Evolutionary conservation across 2,888 invertebrate species (phyloP).

Genomic region (Drosophila anceps): DNA sequence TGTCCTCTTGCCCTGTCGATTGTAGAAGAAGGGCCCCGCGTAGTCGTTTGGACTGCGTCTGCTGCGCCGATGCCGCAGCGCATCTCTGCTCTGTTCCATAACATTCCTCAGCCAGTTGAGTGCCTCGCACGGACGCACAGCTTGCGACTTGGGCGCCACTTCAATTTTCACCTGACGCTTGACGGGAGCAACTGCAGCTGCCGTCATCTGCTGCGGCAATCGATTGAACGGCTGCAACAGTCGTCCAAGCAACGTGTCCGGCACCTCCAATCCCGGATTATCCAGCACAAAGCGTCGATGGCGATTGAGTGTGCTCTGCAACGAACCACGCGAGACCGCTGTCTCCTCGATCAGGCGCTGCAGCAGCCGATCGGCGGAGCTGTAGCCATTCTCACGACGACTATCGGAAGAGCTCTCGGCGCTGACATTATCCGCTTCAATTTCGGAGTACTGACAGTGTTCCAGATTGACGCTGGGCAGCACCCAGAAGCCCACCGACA

Average conservation of each 20-base stretch:
- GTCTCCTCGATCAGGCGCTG: slow-evolving; percentile 83
- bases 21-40: slow-evolving; percentile 72
- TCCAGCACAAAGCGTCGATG: slow-evolving; percentile 76
- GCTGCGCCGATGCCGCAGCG: slow-evolving; percentile 53
- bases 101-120: slow-evolving; percentile 76
- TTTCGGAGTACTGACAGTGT: slow-evolving; percentile 86
- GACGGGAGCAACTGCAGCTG: slow-evolving; percentile 4
- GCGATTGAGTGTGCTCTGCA: slow-evolving; percentile 69
- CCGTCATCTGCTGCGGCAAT: background rate
- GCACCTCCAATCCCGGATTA: slow-evolving; percentile 38
- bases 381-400: slow-evolving; percentile 61
- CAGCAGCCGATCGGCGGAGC: slow-evolving; percentile 80
- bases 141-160: slow-evolving; percentile 25
- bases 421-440: slow-evolving; percentile 63
- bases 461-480: slow-evolving; percentile 88
- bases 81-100: slow-evolving; percentile 64
- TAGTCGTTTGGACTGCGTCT: slow-evolving; percentile 68
- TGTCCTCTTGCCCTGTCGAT: slow-evolving; percentile 66
- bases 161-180: slow-evolving; percentile 57
- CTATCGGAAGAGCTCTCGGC: slow-evolving; percentile 55
- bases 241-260: slow-evolving; percentile 47
- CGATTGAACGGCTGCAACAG: slow-evolving; percentile 56
- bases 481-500: slow-evolving; percentile 91
- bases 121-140: slow-evolving; percentile 57
- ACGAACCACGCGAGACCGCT: slow-evolving; percentile 64